Percentiles rank a stretch among this genome's conserved stretches.
These are phyloP conservation scores for Stigmatopora argus DNA, from an alignment of 2,113 vertebrate genomes.

Conservation along the genomic window DNA sequence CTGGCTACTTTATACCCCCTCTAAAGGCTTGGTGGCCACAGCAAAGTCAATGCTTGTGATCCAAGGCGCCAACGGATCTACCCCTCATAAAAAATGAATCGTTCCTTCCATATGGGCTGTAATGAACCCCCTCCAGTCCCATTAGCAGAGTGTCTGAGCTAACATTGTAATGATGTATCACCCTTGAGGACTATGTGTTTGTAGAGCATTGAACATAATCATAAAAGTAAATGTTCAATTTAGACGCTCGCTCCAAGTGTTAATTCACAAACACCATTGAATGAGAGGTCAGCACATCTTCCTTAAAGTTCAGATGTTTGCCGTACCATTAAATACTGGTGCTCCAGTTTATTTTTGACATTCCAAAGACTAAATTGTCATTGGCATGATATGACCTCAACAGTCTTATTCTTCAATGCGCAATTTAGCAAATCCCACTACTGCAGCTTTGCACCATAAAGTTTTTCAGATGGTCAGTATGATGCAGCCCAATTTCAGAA, in stretches of 20 bases:
- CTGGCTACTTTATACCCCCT: background rate
- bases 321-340: background rate
- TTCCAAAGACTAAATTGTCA: background rate
- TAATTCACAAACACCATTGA: slow-evolving; percentile 35
- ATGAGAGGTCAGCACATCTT: background rate
- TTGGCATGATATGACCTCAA: background rate
- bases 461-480: slow-evolving; percentile 57
- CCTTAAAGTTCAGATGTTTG: background rate
- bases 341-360: no score
- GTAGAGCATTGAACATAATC: slow-evolving; percentile 31
- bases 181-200: slow-evolving; percentile 46
- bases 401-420: slow-evolving; percentile 53
- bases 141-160: slow-evolving; percentile 54
- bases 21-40: slow-evolving; percentile 14
- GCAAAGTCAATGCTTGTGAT: slow-evolving; percentile 28
- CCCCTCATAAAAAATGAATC: slow-evolving; percentile 62
- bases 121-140: slow-evolving; percentile 39
- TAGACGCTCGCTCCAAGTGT: slow-evolving; percentile 34
- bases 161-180: slow-evolving; percentile 38
- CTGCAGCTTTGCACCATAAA: slow-evolving; percentile 62
- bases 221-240: slow-evolving; percentile 48
- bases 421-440: slow-evolving; percentile 63
- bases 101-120: slow-evolving; percentile 39
- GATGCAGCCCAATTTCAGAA: slow-evolving; percentile 55
- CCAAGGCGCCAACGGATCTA: slow-evolving; percentile 37